These are phyloP conservation scores for Orthosia incerta DNA, from an alignment of 2,888 invertebrate species.

Conservation along the genomic window DNA sequence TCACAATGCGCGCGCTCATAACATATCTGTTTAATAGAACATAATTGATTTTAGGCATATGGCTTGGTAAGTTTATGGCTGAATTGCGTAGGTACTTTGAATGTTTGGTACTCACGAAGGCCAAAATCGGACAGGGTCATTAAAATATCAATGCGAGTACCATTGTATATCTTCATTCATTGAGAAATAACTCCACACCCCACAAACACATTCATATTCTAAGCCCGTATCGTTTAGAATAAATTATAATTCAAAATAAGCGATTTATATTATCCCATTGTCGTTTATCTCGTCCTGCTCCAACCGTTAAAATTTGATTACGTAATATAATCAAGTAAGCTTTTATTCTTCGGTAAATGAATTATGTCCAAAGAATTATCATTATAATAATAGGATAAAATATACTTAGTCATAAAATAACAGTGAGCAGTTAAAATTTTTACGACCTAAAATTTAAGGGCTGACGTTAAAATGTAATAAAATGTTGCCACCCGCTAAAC, in stretches of 20 bases:
- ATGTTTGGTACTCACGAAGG: background rate
- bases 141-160: conserved; percentile 5
- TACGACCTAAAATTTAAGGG: conserved; percentile 80
- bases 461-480: conserved; percentile 81
- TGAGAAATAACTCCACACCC: conserved; percentile 49
- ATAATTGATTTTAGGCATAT: too few relatives aligned
- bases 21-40: too few relatives aligned
- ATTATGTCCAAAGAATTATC: conserved; percentile 58
- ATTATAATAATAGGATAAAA: conserved; percentile 84
- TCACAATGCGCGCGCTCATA: too few relatives aligned
- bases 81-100: background rate
- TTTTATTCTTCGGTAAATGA: conserved; percentile 63
- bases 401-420: conserved; percentile 82
- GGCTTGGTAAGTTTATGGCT: background rate
- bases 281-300: conserved; percentile 53
- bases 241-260: conserved; percentile 56
- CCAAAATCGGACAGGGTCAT: background rate
- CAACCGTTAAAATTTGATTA: conserved; percentile 63
- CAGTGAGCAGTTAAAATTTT: conserved; percentile 79
- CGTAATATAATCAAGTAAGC: conserved; percentile 52
- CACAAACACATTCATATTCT: conserved; percentile 43
- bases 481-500: conserved; percentile 79
- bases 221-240: conserved; percentile 46
- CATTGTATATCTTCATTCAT: conserved; percentile 17
- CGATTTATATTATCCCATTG: conserved; percentile 53